These are phyloP conservation scores for Linnaemya tessellans DNA, from an alignment of 2,888 invertebrate species.

Conservation along the genomic window DNA sequence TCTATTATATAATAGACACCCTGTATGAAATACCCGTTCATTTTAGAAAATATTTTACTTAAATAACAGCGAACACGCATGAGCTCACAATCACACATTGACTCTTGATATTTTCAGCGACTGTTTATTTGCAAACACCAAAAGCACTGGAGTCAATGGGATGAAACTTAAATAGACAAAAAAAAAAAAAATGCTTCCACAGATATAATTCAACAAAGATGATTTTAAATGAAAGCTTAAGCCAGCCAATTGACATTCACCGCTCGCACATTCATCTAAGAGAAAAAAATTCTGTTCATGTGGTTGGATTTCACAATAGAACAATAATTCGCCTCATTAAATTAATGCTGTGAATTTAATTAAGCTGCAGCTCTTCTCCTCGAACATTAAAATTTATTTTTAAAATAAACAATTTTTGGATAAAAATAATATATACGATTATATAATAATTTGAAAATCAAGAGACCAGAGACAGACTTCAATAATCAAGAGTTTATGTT, in stretches of 20 bases:
- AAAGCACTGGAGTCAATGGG: neutral
- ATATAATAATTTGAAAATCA: no score
- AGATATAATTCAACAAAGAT: neutral
- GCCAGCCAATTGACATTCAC: slow-evolving; percentile 7
- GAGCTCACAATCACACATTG: slow-evolving; percentile 2
- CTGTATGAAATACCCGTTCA: neutral
- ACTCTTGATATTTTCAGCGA: slow-evolving; percentile 27
- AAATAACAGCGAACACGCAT: neutral
- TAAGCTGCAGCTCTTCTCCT: neutral
- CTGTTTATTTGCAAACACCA: neutral
- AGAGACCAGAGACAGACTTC: no score
- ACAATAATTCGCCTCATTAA: neutral
- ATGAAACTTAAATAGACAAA: neutral
- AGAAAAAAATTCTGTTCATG: neutral
- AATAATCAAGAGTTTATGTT: no score
- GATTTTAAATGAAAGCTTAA: neutral
- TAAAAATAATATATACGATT: no score
- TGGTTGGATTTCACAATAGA: neutral
- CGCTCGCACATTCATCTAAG: neutral
- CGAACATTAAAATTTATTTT: no score
- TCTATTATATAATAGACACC: no score
- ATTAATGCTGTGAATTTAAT: neutral
- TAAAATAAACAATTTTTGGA: no score
- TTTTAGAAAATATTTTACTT: neutral
- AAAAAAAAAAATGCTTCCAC: neutral